Evolutionary conservation across 2,113 vertebrate species (phyloP), one percentile per base, ranked within the genome.

Genomic region (Bagarius yarrelli): DNA sequence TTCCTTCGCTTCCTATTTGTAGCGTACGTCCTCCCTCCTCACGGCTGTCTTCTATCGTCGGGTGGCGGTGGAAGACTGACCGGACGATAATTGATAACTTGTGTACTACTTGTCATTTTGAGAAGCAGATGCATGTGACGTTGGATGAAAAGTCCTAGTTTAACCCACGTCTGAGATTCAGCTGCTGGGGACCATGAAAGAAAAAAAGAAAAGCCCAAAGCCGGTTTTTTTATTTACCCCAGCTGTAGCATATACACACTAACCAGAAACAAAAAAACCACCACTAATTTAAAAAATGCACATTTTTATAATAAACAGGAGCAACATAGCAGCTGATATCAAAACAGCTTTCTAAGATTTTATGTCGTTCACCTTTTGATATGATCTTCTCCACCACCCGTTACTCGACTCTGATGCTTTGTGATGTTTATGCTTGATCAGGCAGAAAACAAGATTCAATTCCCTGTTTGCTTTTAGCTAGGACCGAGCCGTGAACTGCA

Each of bases 41-140:
- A 19, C 14, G 44, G 53, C 55, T 15, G 52, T 23, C 32, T 56
- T n/a, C 25, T 23, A 27, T 53, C 73, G 40, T 11, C 81, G 71
- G 76, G 63, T 53, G 32, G 27, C 61, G 78, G 52, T 78, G 67
- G 50, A 30, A 40, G 55, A 78, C 70, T 19, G 64, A 55, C 81
- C 76, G 15, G 47, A 34, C 79, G 78, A 78, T 79, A 73, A 73
- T 79, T 63, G 66, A 64, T 84, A 78, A 53, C 83, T 78, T 52
- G 12, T 44, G 59, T 72, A 59, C 52, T 53, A 64, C 21, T 52
- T n/a, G 40, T 80, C 19, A 53, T 80, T 53, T 76, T 60, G 27
- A 6, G 9, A 8, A 56, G 19, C 61, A 55, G 32, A 64, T 53
- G 44, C 27, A 9, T 4, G 32, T 12, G 55, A 75, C 8, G 8